phyloP scores from a whole-genome alignment of 2,797 vertebrate genomes.

The Sebastiscus tertius region DNA sequence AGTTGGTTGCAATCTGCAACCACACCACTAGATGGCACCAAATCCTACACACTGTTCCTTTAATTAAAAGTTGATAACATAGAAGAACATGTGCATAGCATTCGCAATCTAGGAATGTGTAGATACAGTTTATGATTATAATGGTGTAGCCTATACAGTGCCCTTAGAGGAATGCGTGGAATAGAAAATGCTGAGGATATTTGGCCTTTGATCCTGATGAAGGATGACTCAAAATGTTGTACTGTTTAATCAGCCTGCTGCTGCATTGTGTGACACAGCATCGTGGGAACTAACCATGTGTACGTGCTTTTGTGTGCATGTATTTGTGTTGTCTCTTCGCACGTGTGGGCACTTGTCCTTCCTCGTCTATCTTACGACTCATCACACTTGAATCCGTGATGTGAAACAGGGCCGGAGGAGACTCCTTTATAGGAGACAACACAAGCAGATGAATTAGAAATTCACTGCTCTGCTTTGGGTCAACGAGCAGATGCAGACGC shows the following conservation, averaged over 20 bases:
- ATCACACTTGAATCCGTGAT: slow-evolving; percentile 29
- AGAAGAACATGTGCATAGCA: not conserved
- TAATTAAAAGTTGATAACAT: not conserved
- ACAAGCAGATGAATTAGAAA: slow-evolving; percentile 36
- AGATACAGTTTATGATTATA: not conserved
- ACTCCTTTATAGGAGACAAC: slow-evolving; percentile 27
- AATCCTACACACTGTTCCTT: too few relatives aligned
- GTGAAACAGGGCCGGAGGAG: slow-evolving; percentile 13
- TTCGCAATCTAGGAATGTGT: not conserved
- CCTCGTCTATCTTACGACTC: slow-evolving; percentile 26
- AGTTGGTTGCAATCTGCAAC: too few relatives aligned
- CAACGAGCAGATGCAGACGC: not conserved
- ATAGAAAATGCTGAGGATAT: not conserved
- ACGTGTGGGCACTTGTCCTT: slow-evolving; percentile 7
- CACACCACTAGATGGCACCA: too few relatives aligned
- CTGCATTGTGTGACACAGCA: slow-evolving; percentile 48
- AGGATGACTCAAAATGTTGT: slow-evolving; percentile 35
- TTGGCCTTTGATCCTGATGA: slow-evolving; percentile 22
- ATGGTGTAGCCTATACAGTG: not conserved
- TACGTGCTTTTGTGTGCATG: not conserved
- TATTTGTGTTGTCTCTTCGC: slow-evolving; percentile 3
- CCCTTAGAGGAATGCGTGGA: not conserved
- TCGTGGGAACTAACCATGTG: slow-evolving; percentile 6
- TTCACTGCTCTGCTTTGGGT: slow-evolving; percentile 1
- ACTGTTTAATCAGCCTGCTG: slow-evolving; percentile 20